These are phyloP conservation scores for Eubucco bourcierii DNA, from an alignment of 2,113 vertebrate genomes.

Conservation along the genomic window DNA sequence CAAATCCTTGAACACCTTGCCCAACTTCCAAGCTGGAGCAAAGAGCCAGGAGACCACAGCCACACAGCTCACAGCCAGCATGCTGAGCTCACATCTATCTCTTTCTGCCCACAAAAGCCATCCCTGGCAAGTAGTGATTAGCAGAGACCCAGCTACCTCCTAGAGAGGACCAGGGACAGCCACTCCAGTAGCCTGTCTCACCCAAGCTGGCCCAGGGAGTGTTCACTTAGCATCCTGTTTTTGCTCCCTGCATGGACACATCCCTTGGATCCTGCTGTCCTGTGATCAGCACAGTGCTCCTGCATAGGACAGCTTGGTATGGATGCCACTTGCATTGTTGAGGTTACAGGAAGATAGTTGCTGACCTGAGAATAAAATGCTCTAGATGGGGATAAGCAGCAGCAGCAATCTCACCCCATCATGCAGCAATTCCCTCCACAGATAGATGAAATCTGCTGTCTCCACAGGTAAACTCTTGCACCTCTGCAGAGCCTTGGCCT, in stretches of 20 bases:
- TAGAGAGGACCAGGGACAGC: background rate
- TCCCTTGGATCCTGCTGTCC: no score
- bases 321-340: accelerated
- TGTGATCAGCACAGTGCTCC: background rate
- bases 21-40: background rate
- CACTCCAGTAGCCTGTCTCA: background rate
- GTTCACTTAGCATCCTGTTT: background rate
- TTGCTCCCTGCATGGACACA: background rate
- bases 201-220: background rate
- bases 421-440: background rate
- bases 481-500: background rate
- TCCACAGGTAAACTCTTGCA: background rate
- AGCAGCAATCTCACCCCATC: background rate
- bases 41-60: background rate
- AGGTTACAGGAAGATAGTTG: background rate
- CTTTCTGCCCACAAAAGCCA: background rate
- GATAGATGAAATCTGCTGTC: background rate
- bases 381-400: background rate
- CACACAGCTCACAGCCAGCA: background rate
- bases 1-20: background rate
- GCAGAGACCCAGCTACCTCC: background rate
- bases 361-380: background rate
- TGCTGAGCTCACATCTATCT: background rate
- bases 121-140: background rate
- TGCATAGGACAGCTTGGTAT: accelerated